Evolutionary conservation across 2,888 invertebrate genomes (phyloP).

Genomic region (Glyphotaelius pellucidus): DNA sequence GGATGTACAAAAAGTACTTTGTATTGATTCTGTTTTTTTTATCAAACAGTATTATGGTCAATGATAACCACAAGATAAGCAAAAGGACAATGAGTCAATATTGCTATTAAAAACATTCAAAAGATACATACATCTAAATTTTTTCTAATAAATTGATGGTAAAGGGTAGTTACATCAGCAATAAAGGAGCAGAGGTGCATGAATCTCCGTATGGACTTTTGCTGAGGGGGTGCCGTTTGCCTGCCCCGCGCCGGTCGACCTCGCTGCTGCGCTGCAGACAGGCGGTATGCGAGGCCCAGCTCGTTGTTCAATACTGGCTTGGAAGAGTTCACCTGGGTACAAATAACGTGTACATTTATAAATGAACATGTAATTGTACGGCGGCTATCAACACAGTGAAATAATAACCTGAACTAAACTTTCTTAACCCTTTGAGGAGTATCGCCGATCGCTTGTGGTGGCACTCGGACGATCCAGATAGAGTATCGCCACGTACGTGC

Average conservation of each 20-base stretch:
- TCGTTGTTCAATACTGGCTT: constrained; percentile 91
- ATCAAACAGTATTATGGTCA: constrained; percentile 2
- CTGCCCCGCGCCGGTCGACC: constrained; percentile 67
- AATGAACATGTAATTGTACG: not conserved
- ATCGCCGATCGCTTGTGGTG: too few relatives aligned
- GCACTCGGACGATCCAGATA: too few relatives aligned
- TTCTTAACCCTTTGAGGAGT: too few relatives aligned
- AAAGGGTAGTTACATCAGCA: constrained; percentile 35
- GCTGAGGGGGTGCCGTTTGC: constrained; percentile 50
- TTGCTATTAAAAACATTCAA: not conserved
- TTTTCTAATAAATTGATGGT: not conserved
- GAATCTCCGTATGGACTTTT: constrained; percentile 49
- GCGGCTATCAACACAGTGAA: not conserved
- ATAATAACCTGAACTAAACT: not conserved
- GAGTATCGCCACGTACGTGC: too few relatives aligned
- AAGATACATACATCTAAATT: not conserved
- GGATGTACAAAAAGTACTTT: not conserved
- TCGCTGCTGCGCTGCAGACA: constrained; percentile 78
- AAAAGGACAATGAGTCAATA: not conserved
- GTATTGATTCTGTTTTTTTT: not conserved
- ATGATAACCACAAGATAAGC: constrained; percentile 33
- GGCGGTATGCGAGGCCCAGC: constrained; percentile 79
- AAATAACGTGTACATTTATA: not conserved
- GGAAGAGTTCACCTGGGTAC: constrained; percentile 84
- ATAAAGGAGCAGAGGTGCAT: constrained; percentile 50